Percentiles rank a stretch among this genome's conserved stretches.
These are phyloP conservation scores for Shinisaurus crocodilurus DNA, from an alignment of 2,113 vertebrate genomes.

Conservation along the genomic window DNA sequence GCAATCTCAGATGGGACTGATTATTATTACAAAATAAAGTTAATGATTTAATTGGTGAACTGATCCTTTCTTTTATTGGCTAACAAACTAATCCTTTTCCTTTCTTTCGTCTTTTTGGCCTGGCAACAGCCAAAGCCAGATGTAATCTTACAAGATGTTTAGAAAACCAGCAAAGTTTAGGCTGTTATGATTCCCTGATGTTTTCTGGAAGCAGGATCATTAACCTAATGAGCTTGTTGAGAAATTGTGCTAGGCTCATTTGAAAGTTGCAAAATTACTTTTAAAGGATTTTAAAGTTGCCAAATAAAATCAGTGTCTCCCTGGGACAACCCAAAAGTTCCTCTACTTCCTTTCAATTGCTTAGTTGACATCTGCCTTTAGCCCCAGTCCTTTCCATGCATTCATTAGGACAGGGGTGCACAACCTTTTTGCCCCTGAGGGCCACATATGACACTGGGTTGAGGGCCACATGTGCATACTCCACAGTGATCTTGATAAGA, in stretches of 20 bases:
- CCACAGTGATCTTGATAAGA: too few relatives aligned
- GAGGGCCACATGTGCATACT: too few relatives aligned
- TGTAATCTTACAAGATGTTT: not conserved
- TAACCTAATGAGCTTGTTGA: not conserved
- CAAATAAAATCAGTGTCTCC: not conserved
- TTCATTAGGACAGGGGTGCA: not conserved
- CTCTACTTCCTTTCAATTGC: not conserved
- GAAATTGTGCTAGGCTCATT: not conserved
- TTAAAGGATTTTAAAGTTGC: not conserved
- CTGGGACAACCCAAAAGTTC: slow-evolving; percentile 9
- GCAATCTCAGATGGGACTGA: not conserved
- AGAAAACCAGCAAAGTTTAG: accelerated
- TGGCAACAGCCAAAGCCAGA: accelerated
- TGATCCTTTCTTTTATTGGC: slow-evolving; percentile 30
- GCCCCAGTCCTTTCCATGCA: not conserved
- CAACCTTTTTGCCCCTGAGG: too few relatives aligned
- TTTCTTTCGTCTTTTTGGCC: not conserved
- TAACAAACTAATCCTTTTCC: slow-evolving; percentile 5
- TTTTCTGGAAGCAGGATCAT: not conserved
- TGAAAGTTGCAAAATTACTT: not conserved
- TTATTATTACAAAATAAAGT: slow-evolving; percentile 50
- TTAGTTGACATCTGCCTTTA: not conserved
- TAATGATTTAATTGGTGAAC: slow-evolving; percentile 39
- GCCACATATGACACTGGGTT: too few relatives aligned
- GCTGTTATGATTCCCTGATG: not conserved